Evolutionary conservation across 2,113 vertebrate species (phyloP), one percentile per base, ranked within the genome.

Genomic region (Macquaria australasica): DNA sequence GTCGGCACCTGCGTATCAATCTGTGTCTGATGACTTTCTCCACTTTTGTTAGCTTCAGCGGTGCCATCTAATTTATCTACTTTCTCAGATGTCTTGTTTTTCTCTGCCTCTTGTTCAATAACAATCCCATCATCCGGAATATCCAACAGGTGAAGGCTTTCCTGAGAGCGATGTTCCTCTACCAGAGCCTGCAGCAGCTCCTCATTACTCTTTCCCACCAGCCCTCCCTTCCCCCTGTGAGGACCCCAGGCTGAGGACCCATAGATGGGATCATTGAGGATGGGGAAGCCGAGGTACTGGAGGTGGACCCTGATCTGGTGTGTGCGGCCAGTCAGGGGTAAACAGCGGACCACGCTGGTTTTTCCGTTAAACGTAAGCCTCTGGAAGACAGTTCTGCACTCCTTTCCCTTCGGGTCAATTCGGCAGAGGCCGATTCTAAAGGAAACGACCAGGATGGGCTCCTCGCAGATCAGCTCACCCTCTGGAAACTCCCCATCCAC

Each of bases 251-350:
- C 97, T 0, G 93, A 93, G 56, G 97, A 96, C n/a, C 98, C 98
- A 45, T 99, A 99, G 91, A 99, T 97, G n/a, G 98, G 98, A 62
- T 99, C 98, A 0, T 98, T 98, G 79, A 98, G 77, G 8, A 99
- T 99, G 23, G 98, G 98, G 73, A 98, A 96, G 0, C 98, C 98
- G 90, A 99, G 86, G 80, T 96, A 99, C 93, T 99, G 98, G 69
- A 99, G 95, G 80, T 99, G 98, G 12, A 99, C 98, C 1, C 98
- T 96, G 87, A 99, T 99, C 94, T 99, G 98, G 93, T 99, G 98
- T 0, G 97, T 99, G 41, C 98, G 98, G 23, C 98, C 98, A 0
- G 98, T 99, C 1, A 96, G 95, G 0, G 98, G 98, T 4, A 94
- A 93, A 79, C 98, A 99, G 28, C 85, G 96, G 4, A 99, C 97